Percentiles rank a stretch among this genome's conserved stretches.
phyloP scores from a whole-genome alignment of 2,113 vertebrate genomes.

The Hemiscyllium ocellatum region DNA sequence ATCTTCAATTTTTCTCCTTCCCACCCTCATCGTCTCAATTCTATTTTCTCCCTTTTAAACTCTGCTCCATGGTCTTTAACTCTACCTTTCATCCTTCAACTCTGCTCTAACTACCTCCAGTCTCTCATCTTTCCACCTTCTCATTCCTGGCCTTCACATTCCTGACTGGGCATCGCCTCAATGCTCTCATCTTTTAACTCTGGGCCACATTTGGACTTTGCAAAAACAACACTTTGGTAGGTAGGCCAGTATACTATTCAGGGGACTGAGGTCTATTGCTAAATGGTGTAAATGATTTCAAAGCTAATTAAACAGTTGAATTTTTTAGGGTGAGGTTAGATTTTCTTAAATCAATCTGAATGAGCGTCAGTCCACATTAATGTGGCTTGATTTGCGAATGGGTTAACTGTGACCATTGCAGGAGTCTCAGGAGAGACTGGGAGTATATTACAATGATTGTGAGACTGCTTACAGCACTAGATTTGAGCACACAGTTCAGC shows the following conservation, averaged over 20 bases:
- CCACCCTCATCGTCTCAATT: neutral
- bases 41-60: neutral
- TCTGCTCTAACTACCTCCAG: neutral
- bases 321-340: neutral
- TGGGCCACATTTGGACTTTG: neutral
- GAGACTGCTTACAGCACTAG: neutral
- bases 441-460: neutral
- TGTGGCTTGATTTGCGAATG: neutral
- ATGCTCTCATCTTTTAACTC: neutral
- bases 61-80: no score
- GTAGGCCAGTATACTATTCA: neutral
- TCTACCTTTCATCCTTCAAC: neutral
- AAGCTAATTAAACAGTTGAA: neutral
- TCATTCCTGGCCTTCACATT: neutral
- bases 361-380: neutral
- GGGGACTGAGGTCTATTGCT: neutral
- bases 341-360: neutral
- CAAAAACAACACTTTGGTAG: neutral
- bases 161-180: neutral
- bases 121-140: neutral
- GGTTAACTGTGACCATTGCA: neutral
- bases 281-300: neutral
- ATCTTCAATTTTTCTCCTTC: neutral
- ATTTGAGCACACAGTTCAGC: neutral
- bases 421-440: neutral